Evolutionary conservation across 1,140 invertebrate species (phyloP).

Genomic region (Hylyphantes graminicola): DNA sequence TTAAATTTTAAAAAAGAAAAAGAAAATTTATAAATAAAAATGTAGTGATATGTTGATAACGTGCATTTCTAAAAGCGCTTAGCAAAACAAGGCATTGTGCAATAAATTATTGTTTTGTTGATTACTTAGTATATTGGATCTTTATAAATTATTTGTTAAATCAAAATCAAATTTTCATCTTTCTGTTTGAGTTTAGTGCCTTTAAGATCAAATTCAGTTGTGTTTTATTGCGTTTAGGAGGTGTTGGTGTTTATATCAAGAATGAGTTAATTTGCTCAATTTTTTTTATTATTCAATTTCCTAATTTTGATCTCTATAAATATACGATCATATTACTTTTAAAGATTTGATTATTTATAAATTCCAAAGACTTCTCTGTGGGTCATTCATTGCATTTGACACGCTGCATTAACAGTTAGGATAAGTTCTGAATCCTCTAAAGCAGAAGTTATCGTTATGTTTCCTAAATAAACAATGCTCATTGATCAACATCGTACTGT

Average conservation of each 20-base stretch:
- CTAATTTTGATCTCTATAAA: conserved; percentile 10
- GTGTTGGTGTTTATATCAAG: not conserved
- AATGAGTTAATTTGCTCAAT: conserved; percentile 1
- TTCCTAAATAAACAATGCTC: conserved; percentile 37
- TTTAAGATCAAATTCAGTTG: not conserved
- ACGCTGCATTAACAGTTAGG: not conserved
- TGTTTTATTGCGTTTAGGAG: too few species aligned
- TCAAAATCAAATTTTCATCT: conserved; percentile 14
- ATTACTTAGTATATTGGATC: conserved; percentile 21
- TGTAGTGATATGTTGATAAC: conserved; percentile 2
- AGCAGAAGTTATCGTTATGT: conserved; percentile 34
- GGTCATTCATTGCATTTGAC: not conserved
- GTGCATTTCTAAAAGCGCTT: conserved; percentile 23
- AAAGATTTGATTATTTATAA: not conserved
- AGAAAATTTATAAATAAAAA: conserved; percentile 6
- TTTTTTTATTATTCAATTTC: conserved; percentile 1
- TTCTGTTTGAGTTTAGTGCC: conserved; percentile 6
- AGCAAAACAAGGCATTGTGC: conserved; percentile 46
- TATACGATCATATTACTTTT: not conserved
- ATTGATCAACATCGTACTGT: conserved; percentile 38
- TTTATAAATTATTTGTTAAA: conserved; percentile 37
- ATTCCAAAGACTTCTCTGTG: conserved; percentile 13
- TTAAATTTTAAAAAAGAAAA: not conserved
- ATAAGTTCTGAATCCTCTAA: not conserved
- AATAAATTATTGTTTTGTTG: conserved; percentile 52